Conservation (phyloP, 2,797 vertebrate species). For the Dicrostonyx torquatus region DNA sequence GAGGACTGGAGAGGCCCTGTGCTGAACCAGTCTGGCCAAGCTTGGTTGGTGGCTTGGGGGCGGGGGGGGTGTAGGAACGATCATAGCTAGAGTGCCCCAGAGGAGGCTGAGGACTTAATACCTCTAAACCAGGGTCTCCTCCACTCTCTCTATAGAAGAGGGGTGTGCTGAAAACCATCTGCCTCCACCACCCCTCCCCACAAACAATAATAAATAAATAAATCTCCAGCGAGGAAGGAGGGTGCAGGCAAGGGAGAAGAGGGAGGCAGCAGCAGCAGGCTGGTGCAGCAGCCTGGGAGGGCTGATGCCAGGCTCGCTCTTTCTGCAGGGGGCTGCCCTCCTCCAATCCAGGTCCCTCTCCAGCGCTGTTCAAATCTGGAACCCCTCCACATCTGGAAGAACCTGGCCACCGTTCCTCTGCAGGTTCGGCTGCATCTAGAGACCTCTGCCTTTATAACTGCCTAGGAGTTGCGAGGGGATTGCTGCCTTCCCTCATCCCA, state of each 20-base stretch:
- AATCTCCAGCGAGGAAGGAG: constrained; percentile 50
- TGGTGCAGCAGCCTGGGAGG: constrained; percentile 75
- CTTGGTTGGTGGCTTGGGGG: background rate
- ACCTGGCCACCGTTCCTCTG: constrained; percentile 38
- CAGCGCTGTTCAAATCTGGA: constrained; percentile 70
- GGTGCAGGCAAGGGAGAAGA: constrained; percentile 57
- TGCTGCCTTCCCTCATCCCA: constrained; percentile 59
- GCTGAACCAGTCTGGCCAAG: constrained; percentile 10
- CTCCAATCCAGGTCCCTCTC: constrained; percentile 54
- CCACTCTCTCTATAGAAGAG: constrained; percentile 1
- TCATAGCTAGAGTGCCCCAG: constrained; percentile 35
- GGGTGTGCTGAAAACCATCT: constrained; percentile 47
- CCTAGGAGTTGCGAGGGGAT: constrained; percentile 67
- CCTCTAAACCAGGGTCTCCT: constrained; percentile 45
- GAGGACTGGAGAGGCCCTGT: constrained; percentile 35
- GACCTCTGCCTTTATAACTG: constrained; percentile 59
- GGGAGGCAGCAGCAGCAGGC: constrained; percentile 52
- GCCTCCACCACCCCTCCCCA: constrained; percentile 63
- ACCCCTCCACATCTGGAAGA: constrained; percentile 63
- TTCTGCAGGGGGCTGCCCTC: constrained; percentile 79
- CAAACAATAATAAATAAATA: constrained; percentile 53
- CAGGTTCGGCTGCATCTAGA: constrained; percentile 46
- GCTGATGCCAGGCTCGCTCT: constrained; percentile 75
- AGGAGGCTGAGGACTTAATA: constrained; percentile 52
- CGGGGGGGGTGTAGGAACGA: background rate